phyloP scores from a whole-genome alignment of 2,113 vertebrate species.

The Phyllopteryx taeniolatus region DNA sequence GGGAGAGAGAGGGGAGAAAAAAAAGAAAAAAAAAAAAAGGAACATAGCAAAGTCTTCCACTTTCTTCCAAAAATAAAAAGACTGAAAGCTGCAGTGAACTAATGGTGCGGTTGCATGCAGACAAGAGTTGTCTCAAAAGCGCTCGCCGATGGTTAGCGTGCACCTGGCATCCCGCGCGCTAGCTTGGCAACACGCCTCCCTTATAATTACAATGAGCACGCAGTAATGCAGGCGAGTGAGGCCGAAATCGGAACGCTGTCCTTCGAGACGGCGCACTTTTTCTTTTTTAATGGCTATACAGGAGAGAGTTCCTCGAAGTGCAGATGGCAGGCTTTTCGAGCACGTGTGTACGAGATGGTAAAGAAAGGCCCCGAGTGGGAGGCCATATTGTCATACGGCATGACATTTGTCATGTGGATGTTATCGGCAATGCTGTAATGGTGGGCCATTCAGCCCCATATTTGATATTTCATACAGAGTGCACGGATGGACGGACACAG shows the following conservation, averaged over 20 bases:
- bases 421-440: not conserved
- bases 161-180: conserved; percentile 72
- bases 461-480: not conserved
- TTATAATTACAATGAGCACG: conserved; percentile 75
- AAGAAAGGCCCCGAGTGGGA: conserved; percentile 48
- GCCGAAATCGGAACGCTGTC: conserved; percentile 74
- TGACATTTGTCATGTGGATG: not conserved
- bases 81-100: conserved; percentile 60
- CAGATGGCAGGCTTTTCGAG: conserved; percentile 76
- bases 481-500: not conserved
- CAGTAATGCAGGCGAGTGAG: conserved; percentile 75
- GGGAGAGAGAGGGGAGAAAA: conserved; percentile 6
- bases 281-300: conserved; percentile 75
- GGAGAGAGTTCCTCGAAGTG: conserved; percentile 75
- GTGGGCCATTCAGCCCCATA: not conserved
- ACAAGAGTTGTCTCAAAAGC: conserved; percentile 66
- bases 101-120: conserved; percentile 63
- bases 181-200: conserved; percentile 74
- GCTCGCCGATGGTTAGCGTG: conserved; percentile 68
- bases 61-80: conserved; percentile 53
- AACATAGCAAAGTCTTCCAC: conserved; percentile 71
- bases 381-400: conserved; percentile 39
- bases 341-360: conserved; percentile 70
- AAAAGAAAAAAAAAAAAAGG: conserved; percentile 61
- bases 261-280: conserved; percentile 62